phyloP scores from a whole-genome alignment of 2,113 vertebrate genomes.

The Microcebus tavaratra region DNA sequence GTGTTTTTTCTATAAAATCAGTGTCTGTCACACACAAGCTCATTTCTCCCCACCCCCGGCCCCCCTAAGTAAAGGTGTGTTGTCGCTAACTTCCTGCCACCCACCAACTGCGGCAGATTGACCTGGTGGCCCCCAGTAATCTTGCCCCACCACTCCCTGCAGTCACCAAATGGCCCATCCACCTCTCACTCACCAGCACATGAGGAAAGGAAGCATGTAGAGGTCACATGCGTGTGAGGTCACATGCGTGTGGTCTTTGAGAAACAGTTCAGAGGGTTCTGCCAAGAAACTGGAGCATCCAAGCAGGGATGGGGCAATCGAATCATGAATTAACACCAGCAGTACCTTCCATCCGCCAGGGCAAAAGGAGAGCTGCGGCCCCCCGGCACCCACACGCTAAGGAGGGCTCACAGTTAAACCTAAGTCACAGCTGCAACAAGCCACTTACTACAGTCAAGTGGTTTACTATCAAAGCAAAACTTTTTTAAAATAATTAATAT shows the following conservation, averaged over 20 bases:
- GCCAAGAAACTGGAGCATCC: background rate
- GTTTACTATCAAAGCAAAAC: background rate
- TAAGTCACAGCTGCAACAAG: background rate
- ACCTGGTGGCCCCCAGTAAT: background rate
- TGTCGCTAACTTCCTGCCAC: background rate
- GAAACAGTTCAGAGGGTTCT: background rate
- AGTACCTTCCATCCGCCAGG: background rate
- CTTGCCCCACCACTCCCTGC: background rate
- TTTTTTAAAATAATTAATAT: background rate
- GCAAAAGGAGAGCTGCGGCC: rapidly evolving
- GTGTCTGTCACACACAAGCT: background rate
- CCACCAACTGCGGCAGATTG: rapidly evolving
- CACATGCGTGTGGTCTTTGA: background rate
- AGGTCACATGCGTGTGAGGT: rapidly evolving
- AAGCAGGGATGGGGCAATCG: rapidly evolving
- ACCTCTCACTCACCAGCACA: background rate
- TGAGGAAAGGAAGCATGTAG: background rate
- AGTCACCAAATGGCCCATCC: rapidly evolving
- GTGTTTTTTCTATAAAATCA: background rate
- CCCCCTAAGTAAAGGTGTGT: background rate
- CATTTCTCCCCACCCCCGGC: no score
- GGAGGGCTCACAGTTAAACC: background rate
- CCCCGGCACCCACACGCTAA: rapidly evolving
- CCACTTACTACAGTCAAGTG: background rate
- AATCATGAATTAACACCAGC: background rate